phyloP scores from a whole-genome alignment of 1,140 invertebrate species.

The Wasmannia auropunctata region DNA sequence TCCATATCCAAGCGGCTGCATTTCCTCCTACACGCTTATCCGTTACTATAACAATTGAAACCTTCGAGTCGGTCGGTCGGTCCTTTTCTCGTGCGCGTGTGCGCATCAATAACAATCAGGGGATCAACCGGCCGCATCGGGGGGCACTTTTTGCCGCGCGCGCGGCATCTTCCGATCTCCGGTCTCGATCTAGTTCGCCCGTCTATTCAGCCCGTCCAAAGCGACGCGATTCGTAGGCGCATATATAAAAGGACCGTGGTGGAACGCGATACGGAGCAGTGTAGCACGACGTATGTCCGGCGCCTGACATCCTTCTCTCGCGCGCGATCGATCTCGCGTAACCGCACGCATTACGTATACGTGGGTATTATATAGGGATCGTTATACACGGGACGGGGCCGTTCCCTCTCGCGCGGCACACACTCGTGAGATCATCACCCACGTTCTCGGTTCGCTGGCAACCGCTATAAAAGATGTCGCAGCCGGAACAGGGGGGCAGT shows the following conservation, averaged over 20 bases:
- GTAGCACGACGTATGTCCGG: conserved; percentile 68
- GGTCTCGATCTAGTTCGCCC: background rate
- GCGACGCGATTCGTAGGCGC: conserved; percentile 46
- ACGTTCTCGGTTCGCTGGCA: conserved; percentile 55
- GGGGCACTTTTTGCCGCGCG: conserved; percentile 3
- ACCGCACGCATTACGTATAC: conserved; percentile 52
- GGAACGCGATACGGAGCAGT: conserved; percentile 75
- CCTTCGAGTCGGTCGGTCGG: background rate
- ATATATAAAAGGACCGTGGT: conserved; percentile 80
- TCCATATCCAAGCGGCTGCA: background rate
- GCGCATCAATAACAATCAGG: conserved; percentile 34
- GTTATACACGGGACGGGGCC: too few species aligned
- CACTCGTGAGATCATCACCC: conserved; percentile 46
- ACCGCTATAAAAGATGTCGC: conserved; percentile 82
- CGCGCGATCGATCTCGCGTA: conserved; percentile 69
- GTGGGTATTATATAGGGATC: background rate
- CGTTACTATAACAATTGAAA: background rate
- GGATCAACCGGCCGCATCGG: background rate
- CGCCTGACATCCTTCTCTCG: conserved; percentile 32
- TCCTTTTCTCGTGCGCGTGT: background rate
- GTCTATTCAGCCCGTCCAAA: conserved; percentile 27
- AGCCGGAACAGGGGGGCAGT: conserved; percentile 76
- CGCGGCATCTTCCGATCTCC: background rate
- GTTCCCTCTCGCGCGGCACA: conserved; percentile 37
- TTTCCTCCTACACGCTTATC: background rate